Evolutionary conservation across 1,140 invertebrate genomes (phyloP).

Genomic region (Caenorhabditis brenneri): DNA sequence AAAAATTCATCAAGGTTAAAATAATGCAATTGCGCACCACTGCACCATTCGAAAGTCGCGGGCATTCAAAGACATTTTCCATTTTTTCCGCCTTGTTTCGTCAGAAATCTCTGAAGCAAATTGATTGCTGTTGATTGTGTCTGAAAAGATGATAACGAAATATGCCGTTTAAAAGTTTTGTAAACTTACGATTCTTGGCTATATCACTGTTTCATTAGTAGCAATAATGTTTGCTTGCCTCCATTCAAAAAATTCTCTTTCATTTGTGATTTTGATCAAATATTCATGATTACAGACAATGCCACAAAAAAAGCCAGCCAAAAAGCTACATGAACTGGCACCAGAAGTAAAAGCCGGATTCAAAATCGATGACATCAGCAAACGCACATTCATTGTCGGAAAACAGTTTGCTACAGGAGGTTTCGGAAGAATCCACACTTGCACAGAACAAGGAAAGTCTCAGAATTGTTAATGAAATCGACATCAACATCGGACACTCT

Average conservation of each 20-base stretch:
- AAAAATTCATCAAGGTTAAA: too few relatives aligned
- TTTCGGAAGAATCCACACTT: conserved; percentile 65
- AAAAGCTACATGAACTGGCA: conserved; percentile 49
- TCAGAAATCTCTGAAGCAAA: background rate
- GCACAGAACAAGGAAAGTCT: conserved; percentile 50
- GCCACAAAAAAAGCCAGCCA: conserved; percentile 36
- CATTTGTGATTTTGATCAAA: background rate
- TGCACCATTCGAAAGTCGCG: background rate
- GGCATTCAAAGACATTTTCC: background rate
- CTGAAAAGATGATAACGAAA: too few relatives aligned
- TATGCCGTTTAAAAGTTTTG: too few relatives aligned
- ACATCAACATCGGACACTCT: conserved; percentile 63
- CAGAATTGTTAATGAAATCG: conserved; percentile 61
- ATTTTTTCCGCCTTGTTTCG: background rate
- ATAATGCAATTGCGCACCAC: too few relatives aligned
- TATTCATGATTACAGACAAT: background rate
- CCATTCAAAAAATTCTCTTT: background rate
- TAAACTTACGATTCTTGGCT: too few relatives aligned
- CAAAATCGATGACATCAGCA: conserved; percentile 36
- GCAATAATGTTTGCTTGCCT: too few relatives aligned
- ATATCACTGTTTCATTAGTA: too few relatives aligned
- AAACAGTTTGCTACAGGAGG: conserved; percentile 66
- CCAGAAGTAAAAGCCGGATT: background rate
- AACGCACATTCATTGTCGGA: conserved; percentile 59
- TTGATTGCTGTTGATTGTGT: background rate